A percentile compares a stretch with the other conserved stretches of the same genome.
Evolutionary conservation across 1,140 invertebrate genomes (phyloP).

Genomic region (Leptinotarsa lineolata): DNA sequence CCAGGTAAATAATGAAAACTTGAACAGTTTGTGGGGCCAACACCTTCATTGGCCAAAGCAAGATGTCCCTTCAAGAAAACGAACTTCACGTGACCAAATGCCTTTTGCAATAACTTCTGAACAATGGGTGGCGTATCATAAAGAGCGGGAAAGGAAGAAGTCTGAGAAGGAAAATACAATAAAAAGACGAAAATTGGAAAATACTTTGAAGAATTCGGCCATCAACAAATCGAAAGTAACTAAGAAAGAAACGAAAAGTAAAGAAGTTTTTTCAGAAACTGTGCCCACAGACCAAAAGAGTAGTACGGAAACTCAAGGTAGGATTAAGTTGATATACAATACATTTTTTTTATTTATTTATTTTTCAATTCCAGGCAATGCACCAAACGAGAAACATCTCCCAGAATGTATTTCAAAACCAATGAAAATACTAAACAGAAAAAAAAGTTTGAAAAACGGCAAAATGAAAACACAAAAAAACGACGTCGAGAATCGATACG

Average conservation of each 20-base stretch:
- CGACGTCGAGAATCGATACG: no score
- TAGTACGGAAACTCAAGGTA: not conserved
- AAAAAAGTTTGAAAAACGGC: no score
- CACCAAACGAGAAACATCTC: no score
- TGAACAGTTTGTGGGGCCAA: not conserved
- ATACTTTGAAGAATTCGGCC: not conserved
- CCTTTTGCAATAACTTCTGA: conserved; percentile 7
- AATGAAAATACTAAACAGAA: no score
- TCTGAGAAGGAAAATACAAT: not conserved
- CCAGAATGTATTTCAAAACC: no score
- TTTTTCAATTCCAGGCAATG: no score
- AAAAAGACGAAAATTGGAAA: no score
- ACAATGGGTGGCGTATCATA: not conserved
- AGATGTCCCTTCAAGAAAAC: not conserved
- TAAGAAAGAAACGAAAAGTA: not conserved
- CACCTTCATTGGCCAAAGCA: conserved; percentile 7
- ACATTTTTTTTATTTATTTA: no score
- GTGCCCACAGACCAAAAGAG: not conserved
- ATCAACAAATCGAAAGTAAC: not conserved
- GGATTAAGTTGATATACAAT: not conserved
- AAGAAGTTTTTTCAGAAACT: not conserved
- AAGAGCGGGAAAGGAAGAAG: conserved; percentile 1
- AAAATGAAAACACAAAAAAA: no score
- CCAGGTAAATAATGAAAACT: not conserved
- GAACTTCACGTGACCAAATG: not conserved